Conservation (phyloP, 1,140 invertebrate species). For the Drosophila truncata region DNA sequence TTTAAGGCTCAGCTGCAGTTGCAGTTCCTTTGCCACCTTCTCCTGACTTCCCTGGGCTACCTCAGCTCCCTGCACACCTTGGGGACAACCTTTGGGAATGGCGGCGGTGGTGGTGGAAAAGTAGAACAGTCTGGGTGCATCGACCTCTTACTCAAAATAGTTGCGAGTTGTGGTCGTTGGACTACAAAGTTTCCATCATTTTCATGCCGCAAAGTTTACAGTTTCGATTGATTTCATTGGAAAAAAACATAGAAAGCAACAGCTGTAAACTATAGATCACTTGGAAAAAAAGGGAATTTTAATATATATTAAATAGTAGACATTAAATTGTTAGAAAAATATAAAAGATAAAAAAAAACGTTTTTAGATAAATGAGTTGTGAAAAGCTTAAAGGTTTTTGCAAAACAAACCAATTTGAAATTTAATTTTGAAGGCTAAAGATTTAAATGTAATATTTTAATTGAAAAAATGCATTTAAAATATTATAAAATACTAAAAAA, state of each 20-base stretch:
- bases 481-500: background rate
- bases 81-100: background rate
- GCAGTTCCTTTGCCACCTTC: background rate
- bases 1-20: constrained; percentile 12
- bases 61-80: background rate
- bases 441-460: background rate
- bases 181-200: constrained; percentile 31
- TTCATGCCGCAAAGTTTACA: constrained; percentile 13
- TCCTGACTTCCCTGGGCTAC: background rate
- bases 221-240: constrained; percentile 12
- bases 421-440: too few species aligned
- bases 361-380: too few species aligned
- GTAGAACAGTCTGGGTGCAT: constrained; percentile 15
- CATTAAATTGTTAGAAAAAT: background rate
- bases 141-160: constrained; percentile 15
- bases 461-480: too few species aligned
- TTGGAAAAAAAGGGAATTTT: background rate
- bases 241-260: background rate
- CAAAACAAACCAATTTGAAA: too few species aligned
- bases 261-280: background rate
- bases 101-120: background rate
- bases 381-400: too few species aligned
- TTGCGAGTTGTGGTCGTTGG: constrained; percentile 10
- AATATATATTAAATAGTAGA: background rate
- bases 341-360: too few species aligned